phyloP scores from a whole-genome alignment of 2,888 invertebrate species.

The Bedellia somnulentella region DNA sequence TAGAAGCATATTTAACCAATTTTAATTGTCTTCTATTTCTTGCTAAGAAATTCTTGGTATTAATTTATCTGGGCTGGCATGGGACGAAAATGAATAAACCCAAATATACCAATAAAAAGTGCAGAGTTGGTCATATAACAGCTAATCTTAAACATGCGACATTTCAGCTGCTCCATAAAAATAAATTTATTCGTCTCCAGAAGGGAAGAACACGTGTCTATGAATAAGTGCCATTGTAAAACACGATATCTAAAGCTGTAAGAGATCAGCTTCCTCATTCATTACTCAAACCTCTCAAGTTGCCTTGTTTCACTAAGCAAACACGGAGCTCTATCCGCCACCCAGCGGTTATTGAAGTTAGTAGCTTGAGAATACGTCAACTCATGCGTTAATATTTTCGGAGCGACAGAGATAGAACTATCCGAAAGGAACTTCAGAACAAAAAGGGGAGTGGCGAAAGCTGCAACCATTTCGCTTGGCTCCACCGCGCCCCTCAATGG shows the following conservation, averaged over 20 bases:
- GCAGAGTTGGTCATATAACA: too few relatives aligned
- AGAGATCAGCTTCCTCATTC: too few relatives aligned
- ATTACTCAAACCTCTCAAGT: constrained; percentile 7
- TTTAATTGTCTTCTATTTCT: too few relatives aligned
- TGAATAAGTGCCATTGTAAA: neutral
- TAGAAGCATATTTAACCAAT: too few relatives aligned
- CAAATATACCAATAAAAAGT: too few relatives aligned
- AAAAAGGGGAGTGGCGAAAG: constrained; percentile 4
- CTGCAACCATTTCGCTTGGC: constrained; percentile 14
- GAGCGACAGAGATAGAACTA: constrained; percentile 15
- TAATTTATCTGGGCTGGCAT: too few relatives aligned
- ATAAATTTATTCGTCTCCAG: too few relatives aligned
- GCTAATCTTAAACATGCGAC: too few relatives aligned
- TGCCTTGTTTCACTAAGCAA: constrained; percentile 11
- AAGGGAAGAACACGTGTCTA: neutral
- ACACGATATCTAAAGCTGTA: too few relatives aligned
- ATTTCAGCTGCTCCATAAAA: too few relatives aligned
- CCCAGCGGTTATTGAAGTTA: constrained; percentile 18
- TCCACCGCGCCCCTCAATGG: constrained; percentile 8
- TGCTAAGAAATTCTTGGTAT: too few relatives aligned
- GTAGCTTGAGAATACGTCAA: constrained; percentile 18
- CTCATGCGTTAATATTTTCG: constrained; percentile 20
- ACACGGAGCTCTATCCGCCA: constrained; percentile 18
- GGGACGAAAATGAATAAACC: too few relatives aligned
- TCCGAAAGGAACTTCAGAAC: constrained; percentile 16